Evolutionary conservation across 2,888 invertebrate species (phyloP), one percentile per base, ranked within the genome.

Genomic region (Acronicta aceris): DNA sequence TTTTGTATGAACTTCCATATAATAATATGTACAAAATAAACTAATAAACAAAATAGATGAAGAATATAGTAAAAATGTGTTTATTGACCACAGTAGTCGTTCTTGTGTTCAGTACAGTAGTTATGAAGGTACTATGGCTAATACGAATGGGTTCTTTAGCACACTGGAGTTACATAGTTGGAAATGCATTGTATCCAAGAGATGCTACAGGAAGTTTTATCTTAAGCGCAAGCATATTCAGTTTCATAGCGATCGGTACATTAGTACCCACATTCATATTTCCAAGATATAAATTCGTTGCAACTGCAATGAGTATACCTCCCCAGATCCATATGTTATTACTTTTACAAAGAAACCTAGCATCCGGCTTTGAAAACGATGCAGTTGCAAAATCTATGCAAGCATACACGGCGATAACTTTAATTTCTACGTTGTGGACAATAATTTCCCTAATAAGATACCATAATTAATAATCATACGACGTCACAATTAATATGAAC

Each of bases 91-190:
- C 81, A 8, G 25, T 84, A 50, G 25, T 65, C 4, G 0, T 82
- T 9, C 41, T 82, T 15, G 4, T 83, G 8, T 71, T 68, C 45
- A 67, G 82, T 56, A 74, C 81, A 17, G 17, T 82, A 1, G 12
- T 81, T 47, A 50, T 81, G 1, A 86, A 85, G 61, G 2, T 81
- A 16, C 60, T 90, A 10, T 88, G 88, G 86, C 13, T 85, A 9
- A 38, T 88, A 36, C 82, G 88, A 6, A 71, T 88, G 40, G 85
- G 82, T 16, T 78, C 85, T 8, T 67, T 90, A 43, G 88, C 85
- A 15, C 89, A 90, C 53, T 91, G 90, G 90, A 88, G 90, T 58
- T 88, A 88, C 50, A 65, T 89, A 5, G 54, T 91, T 40, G 89
- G 88, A 15, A 71, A 75, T n/a, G 65, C 81, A 5, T 12, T 89